Conservation (phyloP, 2,113 vertebrate species). For the Mohoua ochrocephala region DNA sequence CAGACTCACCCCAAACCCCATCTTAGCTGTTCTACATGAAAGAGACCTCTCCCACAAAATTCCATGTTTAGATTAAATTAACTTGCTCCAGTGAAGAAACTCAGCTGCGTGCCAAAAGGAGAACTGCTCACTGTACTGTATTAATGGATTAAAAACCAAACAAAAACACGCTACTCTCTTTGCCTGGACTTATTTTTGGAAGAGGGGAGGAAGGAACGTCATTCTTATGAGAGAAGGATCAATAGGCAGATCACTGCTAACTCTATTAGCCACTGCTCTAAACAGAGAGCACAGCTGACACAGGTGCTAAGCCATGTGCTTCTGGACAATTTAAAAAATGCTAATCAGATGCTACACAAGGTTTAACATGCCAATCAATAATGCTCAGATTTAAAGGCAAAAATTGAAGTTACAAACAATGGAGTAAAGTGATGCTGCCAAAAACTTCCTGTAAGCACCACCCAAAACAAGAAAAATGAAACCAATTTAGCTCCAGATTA, state of each 20-base stretch:
- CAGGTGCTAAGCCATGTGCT: slow-evolving; percentile 64
- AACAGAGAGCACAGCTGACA: slow-evolving; percentile 18
- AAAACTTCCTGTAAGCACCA: slow-evolving; percentile 69
- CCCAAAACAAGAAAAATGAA: slow-evolving; percentile 84
- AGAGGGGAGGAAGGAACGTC: slow-evolving; percentile 25
- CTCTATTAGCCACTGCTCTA: slow-evolving; percentile 33
- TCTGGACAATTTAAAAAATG: slow-evolving; percentile 61
- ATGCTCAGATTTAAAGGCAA: slow-evolving; percentile 53
- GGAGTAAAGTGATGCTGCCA: slow-evolving; percentile 65
- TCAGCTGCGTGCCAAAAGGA: background rate
- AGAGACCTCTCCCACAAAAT: background rate
- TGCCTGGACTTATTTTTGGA: slow-evolving; percentile 53
- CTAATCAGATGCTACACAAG: slow-evolving; percentile 47
- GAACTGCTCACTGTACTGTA: background rate
- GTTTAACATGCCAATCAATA: slow-evolving; percentile 62
- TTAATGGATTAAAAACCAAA: slow-evolving; percentile 16
- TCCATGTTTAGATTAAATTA: background rate
- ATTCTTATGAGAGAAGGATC: slow-evolving; percentile 32
- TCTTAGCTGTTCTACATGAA: background rate
- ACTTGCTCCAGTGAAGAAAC: slow-evolving; percentile 9
- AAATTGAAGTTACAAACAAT: slow-evolving; percentile 69
- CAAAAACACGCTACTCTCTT: background rate
- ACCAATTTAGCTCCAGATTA: slow-evolving; percentile 87
- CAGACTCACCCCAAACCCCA: background rate
- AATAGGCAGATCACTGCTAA: slow-evolving; percentile 50